Evolutionary conservation across 2,797 vertebrate genomes (phyloP).

Genomic region (Buceros bicornis): DNA sequence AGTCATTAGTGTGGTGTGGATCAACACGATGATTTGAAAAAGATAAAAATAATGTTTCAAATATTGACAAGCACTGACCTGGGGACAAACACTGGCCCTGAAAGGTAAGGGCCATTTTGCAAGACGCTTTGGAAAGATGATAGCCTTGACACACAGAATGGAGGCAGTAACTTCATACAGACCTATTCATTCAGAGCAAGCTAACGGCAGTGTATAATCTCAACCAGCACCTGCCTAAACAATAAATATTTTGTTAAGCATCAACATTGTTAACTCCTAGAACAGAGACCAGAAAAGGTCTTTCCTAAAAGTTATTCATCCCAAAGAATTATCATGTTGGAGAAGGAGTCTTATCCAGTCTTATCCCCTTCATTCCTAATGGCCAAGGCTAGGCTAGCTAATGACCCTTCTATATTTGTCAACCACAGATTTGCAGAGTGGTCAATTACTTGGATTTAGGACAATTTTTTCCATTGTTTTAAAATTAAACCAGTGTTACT

Average conservation of each 20-base stretch:
- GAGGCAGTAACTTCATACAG: not conserved
- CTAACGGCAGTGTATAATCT: accelerated
- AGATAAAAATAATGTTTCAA: not conserved
- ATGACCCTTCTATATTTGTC: not conserved
- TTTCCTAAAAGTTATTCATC: not conserved
- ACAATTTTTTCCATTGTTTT: not conserved
- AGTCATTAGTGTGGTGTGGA: not conserved
- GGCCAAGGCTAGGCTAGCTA: not conserved
- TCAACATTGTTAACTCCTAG: not conserved
- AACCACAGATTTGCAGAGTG: not conserved
- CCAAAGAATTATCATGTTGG: not conserved
- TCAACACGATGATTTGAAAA: not conserved
- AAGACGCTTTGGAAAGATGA: not conserved
- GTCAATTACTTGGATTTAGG: not conserved
- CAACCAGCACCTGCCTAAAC: not conserved
- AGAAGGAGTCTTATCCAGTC: not conserved
- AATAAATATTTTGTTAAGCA: not conserved
- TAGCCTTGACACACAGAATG: not conserved
- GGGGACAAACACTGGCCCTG: not conserved
- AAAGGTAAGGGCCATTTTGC: accelerated
- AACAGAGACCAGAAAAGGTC: not conserved
- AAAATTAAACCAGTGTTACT: not conserved
- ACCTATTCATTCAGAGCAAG: not conserved
- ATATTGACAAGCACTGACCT: not conserved
- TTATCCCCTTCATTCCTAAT: not conserved